phyloP scores from a whole-genome alignment of 2,888 invertebrate genomes.

The Boloria selene region DNA sequence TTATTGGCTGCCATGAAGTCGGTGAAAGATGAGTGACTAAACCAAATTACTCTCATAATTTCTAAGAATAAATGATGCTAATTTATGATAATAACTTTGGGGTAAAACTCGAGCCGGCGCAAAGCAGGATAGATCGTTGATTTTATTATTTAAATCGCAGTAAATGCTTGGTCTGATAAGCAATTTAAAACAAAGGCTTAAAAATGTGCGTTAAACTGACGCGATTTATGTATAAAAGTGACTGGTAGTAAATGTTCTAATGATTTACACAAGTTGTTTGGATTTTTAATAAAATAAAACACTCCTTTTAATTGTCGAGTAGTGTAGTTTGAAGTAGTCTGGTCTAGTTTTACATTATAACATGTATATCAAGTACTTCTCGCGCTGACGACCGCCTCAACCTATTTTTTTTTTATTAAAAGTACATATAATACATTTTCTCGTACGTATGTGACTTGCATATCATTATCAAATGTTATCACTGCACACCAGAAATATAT shows the following conservation, averaged over 20 bases:
- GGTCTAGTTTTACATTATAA: not conserved
- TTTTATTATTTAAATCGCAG: conserved; percentile 36
- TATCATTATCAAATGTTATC: no score
- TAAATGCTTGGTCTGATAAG: conserved; percentile 26
- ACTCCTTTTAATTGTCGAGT: conserved; percentile 3
- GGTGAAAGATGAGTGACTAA: conserved; percentile 47
- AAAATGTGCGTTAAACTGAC: conserved; percentile 4
- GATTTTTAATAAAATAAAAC: conserved; percentile 6
- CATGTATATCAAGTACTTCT: no score
- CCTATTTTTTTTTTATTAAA: no score
- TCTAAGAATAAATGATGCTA: conserved; percentile 71
- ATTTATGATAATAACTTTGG: conserved; percentile 56
- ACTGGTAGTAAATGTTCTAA: not conserved
- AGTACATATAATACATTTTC: no score
- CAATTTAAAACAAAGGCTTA: conserved; percentile 24
- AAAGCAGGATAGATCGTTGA: conserved; percentile 30
- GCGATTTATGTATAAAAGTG: not conserved
- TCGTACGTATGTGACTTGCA: no score
- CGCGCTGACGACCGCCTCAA: no score
- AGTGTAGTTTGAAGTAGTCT: conserved; percentile 14
- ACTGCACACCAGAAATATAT: no score
- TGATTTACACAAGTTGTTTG: not conserved
- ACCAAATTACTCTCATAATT: conserved; percentile 72
- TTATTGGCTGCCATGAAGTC: conserved; percentile 14
- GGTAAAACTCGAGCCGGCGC: conserved; percentile 23